Base-by-base conservation (phyloP, 2,888 invertebrate species). In the Eupithecia abbreviata region DNA sequence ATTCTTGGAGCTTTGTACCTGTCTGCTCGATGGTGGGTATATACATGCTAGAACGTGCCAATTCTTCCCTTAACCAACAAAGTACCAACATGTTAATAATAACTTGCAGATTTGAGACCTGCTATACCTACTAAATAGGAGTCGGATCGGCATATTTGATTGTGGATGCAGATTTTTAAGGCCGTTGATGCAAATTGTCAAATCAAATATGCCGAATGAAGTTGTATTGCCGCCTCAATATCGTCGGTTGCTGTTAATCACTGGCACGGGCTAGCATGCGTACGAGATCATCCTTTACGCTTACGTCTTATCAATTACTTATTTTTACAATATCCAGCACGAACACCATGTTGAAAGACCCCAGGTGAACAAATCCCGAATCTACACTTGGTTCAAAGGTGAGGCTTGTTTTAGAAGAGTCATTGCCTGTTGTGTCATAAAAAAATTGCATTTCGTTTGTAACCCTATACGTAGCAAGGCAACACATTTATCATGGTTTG, bases 271-370 rank as follows among this genome's bases (percentile, higher is more conserved):
- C 55, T 71, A 72, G 62, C 58, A 65, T 47, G 30, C 72, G 43
- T 72, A n/a, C n/a, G n/a, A 71, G 67, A 75, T 72, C 68, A 75
- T 72, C 75, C 72, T 75, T 75, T 72, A 55, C 43, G 71, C 67
- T 45, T 75, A 47, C 62, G 43, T 65, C 45, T 30, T 75, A 41
- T 65, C 41, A 65, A 65, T 41, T 41, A 41, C 13, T 41, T 65
- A 65, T 72, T 62, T 68, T 69, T 73, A 67, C 41, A 58, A 49
- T 67, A 67, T 43, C 71, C 74, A 72, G 74, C 68, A 67, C 58
- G n/a, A 49, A 68, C 45, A 10, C 71, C 55, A 58, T 49, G 65
- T 74, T 73, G 73, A 67, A 71, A 68, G 67, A 67, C 30, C 49
- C 73, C 73, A n/a, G 55, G 76, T 70, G 66, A 71, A 76, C n/a